Evolutionary conservation across 92 coral and sea anemone species (phyloP).

Genomic region (Epizoanthus stellaris): DNA sequence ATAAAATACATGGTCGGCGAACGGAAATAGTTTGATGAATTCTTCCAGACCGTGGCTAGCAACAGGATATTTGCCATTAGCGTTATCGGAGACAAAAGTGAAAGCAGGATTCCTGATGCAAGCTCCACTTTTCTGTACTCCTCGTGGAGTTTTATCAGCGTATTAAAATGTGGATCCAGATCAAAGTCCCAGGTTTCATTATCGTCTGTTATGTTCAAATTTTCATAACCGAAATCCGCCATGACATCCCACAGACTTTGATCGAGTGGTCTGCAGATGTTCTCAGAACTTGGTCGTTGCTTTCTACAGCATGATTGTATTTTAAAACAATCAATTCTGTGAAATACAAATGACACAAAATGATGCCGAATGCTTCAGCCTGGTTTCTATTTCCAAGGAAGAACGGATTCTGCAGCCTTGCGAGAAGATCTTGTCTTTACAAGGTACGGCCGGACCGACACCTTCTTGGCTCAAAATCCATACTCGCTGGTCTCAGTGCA

Average conservation of each 20-base stretch:
- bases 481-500: no score
- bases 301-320: neutral
- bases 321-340: neutral
- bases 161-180: neutral
- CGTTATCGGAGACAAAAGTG: constrained; percentile 12
- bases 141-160: constrained; percentile 2
- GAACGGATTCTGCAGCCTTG: neutral
- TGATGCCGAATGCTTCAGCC: neutral
- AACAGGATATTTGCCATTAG: constrained; percentile 13
- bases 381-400: neutral
- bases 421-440: neutral
- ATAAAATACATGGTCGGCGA: constrained; percentile 34
- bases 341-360: neutral
- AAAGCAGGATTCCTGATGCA: constrained; percentile 12
- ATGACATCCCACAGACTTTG: neutral
- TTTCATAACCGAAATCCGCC: neutral
- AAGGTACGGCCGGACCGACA: neutral
- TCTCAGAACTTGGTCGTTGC: neutral
- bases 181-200: neutral
- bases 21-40: constrained; percentile 28
- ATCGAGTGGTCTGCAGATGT: neutral
- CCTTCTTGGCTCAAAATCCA: no score
- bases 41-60: constrained; percentile 25
- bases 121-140: constrained; percentile 22
- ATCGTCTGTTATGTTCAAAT: neutral